Percentiles rank a stretch among this genome's conserved stretches.
Evolutionary conservation across 2,888 invertebrate genomes (phyloP).

Genomic region (Synanthedon tipuliformis): DNA sequence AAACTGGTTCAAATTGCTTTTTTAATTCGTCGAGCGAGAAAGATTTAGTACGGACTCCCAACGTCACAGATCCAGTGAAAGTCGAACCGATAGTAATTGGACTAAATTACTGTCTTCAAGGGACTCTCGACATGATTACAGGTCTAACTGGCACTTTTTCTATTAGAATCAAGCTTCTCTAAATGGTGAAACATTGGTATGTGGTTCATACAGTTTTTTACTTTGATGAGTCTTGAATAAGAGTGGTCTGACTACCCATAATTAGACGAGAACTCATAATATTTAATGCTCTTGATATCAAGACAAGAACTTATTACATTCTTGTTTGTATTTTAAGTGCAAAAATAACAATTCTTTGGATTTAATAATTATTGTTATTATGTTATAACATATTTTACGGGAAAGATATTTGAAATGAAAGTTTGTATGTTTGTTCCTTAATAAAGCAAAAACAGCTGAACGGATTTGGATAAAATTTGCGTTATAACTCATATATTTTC

Average conservation of each 20-base stretch:
- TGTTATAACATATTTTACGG: too few relatives aligned
- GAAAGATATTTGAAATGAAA: too few relatives aligned
- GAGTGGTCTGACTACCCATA: not conserved
- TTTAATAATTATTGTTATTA: too few relatives aligned
- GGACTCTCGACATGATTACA: slow-evolving; percentile 20
- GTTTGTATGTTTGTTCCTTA: too few relatives aligned
- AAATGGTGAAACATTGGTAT: not conserved
- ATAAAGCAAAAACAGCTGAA: too few relatives aligned
- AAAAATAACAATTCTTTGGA: too few relatives aligned
- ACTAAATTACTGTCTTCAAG: slow-evolving; percentile 28
- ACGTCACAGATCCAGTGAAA: slow-evolving; percentile 21
- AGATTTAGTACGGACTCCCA: slow-evolving; percentile 19
- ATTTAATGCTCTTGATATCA: too few relatives aligned
- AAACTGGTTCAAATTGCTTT: slow-evolving; percentile 7
- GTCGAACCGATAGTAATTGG: slow-evolving; percentile 27
- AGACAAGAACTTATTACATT: too few relatives aligned
- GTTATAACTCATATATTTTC: too few relatives aligned
- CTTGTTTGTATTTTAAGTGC: too few relatives aligned
- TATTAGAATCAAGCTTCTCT: slow-evolving; percentile 11
- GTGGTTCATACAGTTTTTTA: not conserved
- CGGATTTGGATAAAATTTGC: too few relatives aligned
- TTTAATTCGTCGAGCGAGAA: slow-evolving; percentile 17
- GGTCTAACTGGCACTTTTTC: slow-evolving; percentile 21
- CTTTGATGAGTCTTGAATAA: not conserved
- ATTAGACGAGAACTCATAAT: not conserved